Conservation (phyloP, 2,888 invertebrate species). For the Lamellibrachia columna region DNA sequence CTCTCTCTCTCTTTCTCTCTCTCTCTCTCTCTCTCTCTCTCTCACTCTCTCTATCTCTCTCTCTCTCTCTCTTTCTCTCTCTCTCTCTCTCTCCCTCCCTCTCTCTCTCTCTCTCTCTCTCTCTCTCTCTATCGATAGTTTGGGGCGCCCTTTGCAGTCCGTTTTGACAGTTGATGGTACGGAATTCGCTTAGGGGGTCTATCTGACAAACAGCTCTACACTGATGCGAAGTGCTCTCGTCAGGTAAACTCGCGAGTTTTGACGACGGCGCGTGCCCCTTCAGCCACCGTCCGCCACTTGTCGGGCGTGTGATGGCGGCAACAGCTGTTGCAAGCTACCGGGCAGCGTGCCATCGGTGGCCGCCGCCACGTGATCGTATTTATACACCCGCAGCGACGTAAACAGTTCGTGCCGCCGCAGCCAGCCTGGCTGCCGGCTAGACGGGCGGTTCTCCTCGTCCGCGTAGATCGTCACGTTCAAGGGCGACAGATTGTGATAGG, state of each 20-base stretch:
- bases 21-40: too few relatives aligned
- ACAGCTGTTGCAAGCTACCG: background rate
- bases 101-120: too few relatives aligned
- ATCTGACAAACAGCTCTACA: too few relatives aligned
- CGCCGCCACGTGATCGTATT: background rate
- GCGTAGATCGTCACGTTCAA: background rate
- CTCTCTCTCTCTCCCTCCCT: too few relatives aligned
- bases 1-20: too few relatives aligned
- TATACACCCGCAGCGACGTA: background rate
- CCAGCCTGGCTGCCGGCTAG: background rate
- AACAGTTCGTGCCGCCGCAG: background rate
- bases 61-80: too few relatives aligned
- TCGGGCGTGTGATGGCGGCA: background rate
- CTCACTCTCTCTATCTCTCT: too few relatives aligned
- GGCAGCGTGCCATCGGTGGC: background rate
- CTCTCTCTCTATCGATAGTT: too few relatives aligned
- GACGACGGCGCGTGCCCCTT: background rate
- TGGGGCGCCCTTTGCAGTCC: too few relatives aligned
- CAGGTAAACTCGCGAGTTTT: background rate
- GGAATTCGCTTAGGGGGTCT: too few relatives aligned
- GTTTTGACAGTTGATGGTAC: too few relatives aligned
- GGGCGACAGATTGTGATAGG: background rate
- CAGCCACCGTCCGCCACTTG: background rate
- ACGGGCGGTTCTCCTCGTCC: background rate
- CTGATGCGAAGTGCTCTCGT: too few relatives aligned